Percentiles rank a stretch among this genome's conserved stretches.
Conservation (phyloP, 2,888 invertebrate species). For the Melinaea menophilus region DNA sequence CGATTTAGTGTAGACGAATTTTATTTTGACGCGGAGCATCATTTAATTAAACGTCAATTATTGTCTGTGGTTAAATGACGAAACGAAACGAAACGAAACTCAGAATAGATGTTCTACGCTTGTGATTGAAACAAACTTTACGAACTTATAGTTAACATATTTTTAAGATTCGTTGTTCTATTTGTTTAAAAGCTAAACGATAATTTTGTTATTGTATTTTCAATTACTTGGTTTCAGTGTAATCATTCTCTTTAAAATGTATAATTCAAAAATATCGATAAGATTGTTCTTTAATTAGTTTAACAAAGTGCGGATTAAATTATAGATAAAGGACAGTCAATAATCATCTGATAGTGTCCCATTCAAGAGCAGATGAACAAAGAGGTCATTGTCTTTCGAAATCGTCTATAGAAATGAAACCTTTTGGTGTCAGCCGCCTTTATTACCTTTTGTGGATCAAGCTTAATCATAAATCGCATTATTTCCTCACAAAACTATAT, state of each 20-base stretch:
- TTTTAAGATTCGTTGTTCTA: too few relatives aligned
- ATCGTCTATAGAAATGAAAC: constrained; percentile 17
- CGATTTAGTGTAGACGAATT: constrained; percentile 37
- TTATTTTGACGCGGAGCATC: constrained; percentile 26
- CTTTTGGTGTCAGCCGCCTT: background rate
- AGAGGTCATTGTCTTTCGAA: constrained; percentile 20
- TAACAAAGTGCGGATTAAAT: too few relatives aligned
- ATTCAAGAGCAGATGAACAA: constrained; percentile 8
- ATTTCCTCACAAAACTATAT: too few relatives aligned
- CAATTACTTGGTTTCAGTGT: too few relatives aligned
- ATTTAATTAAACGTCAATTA: constrained; percentile 33
- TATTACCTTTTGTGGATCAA: background rate
- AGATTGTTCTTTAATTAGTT: too few relatives aligned
- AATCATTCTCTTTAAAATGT: too few relatives aligned
- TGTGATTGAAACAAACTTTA: background rate
- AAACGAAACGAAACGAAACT: constrained; percentile 15
- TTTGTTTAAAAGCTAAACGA: too few relatives aligned
- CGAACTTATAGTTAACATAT: too few relatives aligned
- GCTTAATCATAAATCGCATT: too few relatives aligned
- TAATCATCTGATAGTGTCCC: background rate
- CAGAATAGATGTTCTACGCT: background rate
- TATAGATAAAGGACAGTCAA: too few relatives aligned
- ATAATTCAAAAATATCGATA: too few relatives aligned
- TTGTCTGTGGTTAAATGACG: constrained; percentile 18
- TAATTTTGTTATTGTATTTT: too few relatives aligned